Conservation (phyloP, 2,797 vertebrate genomes). For the Lutra lutra region DNA sequence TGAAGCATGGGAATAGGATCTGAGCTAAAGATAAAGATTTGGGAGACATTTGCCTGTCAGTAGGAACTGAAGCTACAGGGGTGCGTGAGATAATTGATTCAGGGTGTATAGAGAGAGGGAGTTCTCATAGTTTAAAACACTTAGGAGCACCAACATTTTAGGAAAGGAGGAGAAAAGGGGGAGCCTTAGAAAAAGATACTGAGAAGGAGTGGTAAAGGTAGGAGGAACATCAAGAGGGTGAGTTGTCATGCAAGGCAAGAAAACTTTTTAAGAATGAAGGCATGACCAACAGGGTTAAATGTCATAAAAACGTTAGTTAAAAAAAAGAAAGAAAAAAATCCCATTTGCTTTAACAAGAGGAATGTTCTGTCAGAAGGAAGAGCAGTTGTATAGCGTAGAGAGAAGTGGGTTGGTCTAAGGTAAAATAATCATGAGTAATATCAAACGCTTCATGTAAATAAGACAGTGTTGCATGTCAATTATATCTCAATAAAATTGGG, state of each 20-base stretch:
- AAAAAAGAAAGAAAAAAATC: constrained; percentile 27
- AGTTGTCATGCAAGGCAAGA: neutral
- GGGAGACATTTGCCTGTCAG: neutral
- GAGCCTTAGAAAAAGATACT: neutral
- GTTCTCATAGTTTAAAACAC: neutral
- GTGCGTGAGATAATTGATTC: neutral
- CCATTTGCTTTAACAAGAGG: neutral
- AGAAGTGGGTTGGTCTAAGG: neutral
- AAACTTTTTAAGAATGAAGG: neutral
- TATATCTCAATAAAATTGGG: neutral
- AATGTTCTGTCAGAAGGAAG: neutral
- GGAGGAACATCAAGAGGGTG: neutral
- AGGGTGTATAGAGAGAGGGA: neutral
- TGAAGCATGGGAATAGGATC: neutral
- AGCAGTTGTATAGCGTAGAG: neutral
- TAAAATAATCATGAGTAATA: neutral
- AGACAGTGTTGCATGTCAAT: neutral
- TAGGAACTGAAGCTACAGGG: neutral
- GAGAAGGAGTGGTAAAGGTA: neutral
- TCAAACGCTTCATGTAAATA: neutral
- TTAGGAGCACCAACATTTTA: neutral
- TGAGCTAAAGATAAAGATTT: neutral
- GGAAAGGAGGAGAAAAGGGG: neutral
- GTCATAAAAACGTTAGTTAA: neutral
- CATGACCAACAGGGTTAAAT: neutral